Percentiles rank a stretch among this genome's conserved stretches.
phyloP scores from a whole-genome alignment of 2,888 invertebrate species.

The Operophtera brumata region DNA sequence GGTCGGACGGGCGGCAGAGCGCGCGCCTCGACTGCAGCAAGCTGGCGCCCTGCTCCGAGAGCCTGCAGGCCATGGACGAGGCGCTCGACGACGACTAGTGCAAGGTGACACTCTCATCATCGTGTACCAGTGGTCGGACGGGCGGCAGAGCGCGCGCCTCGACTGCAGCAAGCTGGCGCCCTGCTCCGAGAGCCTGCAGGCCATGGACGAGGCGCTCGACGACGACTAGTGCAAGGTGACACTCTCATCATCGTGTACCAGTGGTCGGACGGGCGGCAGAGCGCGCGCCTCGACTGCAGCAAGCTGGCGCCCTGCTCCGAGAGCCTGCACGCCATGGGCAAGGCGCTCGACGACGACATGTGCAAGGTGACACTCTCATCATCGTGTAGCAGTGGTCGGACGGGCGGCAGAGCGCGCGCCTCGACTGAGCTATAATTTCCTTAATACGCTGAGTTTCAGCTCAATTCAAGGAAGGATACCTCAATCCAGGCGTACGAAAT shows the following conservation, averaged over 20 bases:
- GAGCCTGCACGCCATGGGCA: constrained; percentile 94
- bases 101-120: constrained; percentile 39
- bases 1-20: constrained; percentile 86
- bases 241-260: constrained; percentile 84
- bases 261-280: constrained; percentile 87
- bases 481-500: too few relatives aligned
- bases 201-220: constrained; percentile 91
- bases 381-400: too few relatives aligned
- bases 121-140: constrained; percentile 92
- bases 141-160: constrained; percentile 86
- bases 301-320: constrained; percentile 96
- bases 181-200: constrained; percentile 94
- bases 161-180: constrained; percentile 96
- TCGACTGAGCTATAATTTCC: too few relatives aligned
- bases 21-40: constrained; percentile 95
- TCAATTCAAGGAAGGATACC: too few relatives aligned
- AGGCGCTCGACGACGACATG: constrained; percentile 86
- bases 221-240: constrained; percentile 76
- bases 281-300: constrained; percentile 93
- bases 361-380: constrained; percentile 44
- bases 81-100: constrained; percentile 84
- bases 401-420: too few relatives aligned
- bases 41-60: constrained; percentile 94
- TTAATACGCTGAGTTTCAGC: too few relatives aligned
- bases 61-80: constrained; percentile 94